Percentiles rank a stretch among this genome's conserved stretches.
Conservation (phyloP, 2,888 invertebrate species). For the Branchipolynoe longqiensis region DNA sequence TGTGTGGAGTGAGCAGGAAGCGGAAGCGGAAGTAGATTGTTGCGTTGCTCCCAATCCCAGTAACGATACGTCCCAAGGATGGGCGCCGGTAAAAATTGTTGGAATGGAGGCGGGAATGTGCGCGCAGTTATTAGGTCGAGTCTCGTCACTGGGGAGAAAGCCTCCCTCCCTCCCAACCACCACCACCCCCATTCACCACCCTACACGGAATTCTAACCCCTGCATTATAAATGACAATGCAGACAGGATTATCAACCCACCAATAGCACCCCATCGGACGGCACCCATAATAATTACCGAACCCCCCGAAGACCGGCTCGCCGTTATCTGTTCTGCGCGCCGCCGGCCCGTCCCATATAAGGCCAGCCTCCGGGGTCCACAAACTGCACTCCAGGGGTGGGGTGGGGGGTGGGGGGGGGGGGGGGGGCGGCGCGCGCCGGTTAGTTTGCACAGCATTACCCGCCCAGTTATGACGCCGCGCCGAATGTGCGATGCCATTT, state of each 20-base stretch:
- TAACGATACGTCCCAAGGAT: too few species aligned
- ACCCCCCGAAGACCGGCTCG: background rate
- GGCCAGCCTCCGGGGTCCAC: background rate
- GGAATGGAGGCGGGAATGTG: too few species aligned
- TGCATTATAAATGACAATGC: conserved; percentile 23
- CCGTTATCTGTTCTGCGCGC: background rate
- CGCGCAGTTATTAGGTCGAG: too few species aligned
- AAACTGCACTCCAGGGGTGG: conserved; percentile 18
- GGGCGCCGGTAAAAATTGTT: too few species aligned
- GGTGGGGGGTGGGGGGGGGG: too few species aligned
- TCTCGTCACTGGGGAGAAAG: too few species aligned
- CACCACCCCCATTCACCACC: too few species aligned
- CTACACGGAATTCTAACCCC: background rate
- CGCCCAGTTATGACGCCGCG: conserved; percentile 15
- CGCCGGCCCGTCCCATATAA: background rate
- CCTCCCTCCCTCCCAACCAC: too few species aligned
- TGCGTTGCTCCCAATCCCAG: too few species aligned
- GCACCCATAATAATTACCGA: conserved; percentile 4
- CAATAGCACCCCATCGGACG: conserved; percentile 10
- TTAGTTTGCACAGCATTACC: conserved; percentile 3
- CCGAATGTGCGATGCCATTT: conserved; percentile 41
- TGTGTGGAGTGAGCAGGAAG: too few species aligned
- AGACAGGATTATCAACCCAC: background rate
- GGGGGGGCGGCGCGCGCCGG: background rate
- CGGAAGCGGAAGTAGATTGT: too few species aligned